These are phyloP conservation scores for Carpatolechia fugitivella DNA, from an alignment of 2,888 invertebrate genomes.

Conservation along the genomic window DNA sequence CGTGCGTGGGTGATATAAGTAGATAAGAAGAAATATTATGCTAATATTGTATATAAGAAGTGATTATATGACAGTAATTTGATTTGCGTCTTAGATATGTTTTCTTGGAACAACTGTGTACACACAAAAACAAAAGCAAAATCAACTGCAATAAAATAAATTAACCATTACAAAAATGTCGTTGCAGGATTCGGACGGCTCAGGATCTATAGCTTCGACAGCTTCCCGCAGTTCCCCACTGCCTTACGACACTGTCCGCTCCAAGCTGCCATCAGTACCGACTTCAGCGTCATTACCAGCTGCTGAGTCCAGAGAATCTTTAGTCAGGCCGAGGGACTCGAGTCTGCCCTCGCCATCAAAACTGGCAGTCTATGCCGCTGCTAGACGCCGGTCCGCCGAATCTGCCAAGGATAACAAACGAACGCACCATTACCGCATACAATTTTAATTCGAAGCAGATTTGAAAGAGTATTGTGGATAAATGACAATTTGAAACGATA, in stretches of 20 bases:
- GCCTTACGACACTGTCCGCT: constrained; percentile 65
- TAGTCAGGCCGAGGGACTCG: constrained; percentile 67
- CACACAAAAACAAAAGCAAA: no score
- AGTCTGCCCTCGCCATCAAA: constrained; percentile 82
- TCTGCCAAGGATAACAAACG: constrained; percentile 79
- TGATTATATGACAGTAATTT: no score
- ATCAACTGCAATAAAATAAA: no score
- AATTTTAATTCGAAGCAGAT: constrained; percentile 78
- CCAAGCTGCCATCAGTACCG: constrained; percentile 68
- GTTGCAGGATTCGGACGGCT: constrained; percentile 64
- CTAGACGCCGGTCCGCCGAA: constrained; percentile 76
- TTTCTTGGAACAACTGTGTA: no score
- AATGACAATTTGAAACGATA: no score
- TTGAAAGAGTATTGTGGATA: no score
- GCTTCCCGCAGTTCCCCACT: constrained; percentile 68
- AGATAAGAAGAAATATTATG: no score
- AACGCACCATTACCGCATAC: constrained; percentile 86
- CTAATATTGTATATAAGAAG: no score
- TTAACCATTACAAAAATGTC: background rate
- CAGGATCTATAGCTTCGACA: constrained; percentile 68
- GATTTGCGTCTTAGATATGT: no score
- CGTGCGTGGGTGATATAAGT: no score
- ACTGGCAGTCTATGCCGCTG: constrained; percentile 78
- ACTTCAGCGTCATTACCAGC: constrained; percentile 73
- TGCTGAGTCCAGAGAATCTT: constrained; percentile 72